Base-by-base conservation (phyloP, 2,113 vertebrate species). In the Phocoena sinus region DNA sequence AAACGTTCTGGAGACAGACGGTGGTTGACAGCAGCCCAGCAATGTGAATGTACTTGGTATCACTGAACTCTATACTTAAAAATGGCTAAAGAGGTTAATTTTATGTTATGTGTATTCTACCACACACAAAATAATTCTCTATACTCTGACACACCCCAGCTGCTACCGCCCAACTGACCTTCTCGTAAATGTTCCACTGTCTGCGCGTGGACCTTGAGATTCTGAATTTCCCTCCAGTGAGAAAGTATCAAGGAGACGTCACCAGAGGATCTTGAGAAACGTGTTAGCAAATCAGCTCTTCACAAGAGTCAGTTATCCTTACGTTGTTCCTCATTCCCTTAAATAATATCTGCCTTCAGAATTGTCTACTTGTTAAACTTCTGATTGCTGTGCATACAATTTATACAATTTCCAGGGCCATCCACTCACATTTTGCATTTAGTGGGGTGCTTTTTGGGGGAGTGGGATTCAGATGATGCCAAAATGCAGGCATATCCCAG, bases 21-120 rank as follows among this genome's bases (percentile, higher is more conserved):
- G 25, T 67, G 36, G 9, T 14, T 8, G 20, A 38, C 11, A 12
- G 12, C 25, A 36, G 12, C 28, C 20, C 17, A 80, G 5, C 13
- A 47, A 28, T 44, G 9, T 26, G 58, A 56, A 26, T 79, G 13
- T 62, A 26, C 28, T 44, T 94, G 38, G 11, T 71, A 25, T 47
- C 6, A 25, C 62, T 6, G 4, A 77, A 70, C 3, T 53, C 6
- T 17, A 6, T 53, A 6, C 53, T 38, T 47, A 17, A 65, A 53
- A 82, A 53, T 4, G 1, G 28, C 26, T 12, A 85, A 62, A 89
- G 68, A 38, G 26, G 25, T 89, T 21, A 23, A 28, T 86, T 94
- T 77, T 65, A 36, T 70, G 44, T 89, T 17, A 63, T 62, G 20
- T 17, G 2, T 79, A 62, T 91, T 63, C 93, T 91, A 80, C 44